phyloP scores from a whole-genome alignment of 2,113 vertebrate genomes.

The Amblyornis subalaris region DNA sequence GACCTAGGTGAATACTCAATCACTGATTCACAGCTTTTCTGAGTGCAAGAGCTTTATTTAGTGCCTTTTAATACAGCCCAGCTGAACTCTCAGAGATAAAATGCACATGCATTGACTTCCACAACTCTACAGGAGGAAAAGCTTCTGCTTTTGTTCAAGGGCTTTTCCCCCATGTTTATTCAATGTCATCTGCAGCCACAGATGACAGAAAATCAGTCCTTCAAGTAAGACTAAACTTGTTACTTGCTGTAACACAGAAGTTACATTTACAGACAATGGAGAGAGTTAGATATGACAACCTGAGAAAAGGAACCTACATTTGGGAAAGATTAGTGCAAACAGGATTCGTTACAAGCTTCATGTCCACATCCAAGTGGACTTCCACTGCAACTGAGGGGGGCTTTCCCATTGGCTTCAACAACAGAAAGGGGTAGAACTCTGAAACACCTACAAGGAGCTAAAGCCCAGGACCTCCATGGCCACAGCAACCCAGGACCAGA shows the following conservation, averaged over 20 bases:
- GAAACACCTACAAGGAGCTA: background rate
- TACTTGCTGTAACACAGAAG: background rate
- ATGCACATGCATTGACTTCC: background rate
- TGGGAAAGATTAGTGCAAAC: background rate
- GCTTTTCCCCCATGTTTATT: background rate
- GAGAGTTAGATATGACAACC: background rate
- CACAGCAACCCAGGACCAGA: background rate
- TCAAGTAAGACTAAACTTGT: background rate
- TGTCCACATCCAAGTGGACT: background rate
- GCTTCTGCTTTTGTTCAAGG: rapidly evolving
- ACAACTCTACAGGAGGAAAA: background rate
- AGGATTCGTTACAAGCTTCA: background rate
- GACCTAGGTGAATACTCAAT: background rate
- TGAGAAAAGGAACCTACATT: background rate
- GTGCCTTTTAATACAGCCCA: background rate
- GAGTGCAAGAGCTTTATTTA: background rate
- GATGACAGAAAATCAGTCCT: background rate
- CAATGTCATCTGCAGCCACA: background rate
- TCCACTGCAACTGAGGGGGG: background rate
- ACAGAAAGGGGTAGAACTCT: background rate
- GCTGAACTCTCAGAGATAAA: background rate
- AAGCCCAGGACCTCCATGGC: background rate
- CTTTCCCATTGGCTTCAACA: background rate
- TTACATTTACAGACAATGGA: background rate
- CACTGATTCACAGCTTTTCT: background rate